Evolutionary conservation across 2,113 vertebrate species (phyloP), one percentile per base, ranked within the genome.

Genomic region (Epinephelus lanceolatus): DNA sequence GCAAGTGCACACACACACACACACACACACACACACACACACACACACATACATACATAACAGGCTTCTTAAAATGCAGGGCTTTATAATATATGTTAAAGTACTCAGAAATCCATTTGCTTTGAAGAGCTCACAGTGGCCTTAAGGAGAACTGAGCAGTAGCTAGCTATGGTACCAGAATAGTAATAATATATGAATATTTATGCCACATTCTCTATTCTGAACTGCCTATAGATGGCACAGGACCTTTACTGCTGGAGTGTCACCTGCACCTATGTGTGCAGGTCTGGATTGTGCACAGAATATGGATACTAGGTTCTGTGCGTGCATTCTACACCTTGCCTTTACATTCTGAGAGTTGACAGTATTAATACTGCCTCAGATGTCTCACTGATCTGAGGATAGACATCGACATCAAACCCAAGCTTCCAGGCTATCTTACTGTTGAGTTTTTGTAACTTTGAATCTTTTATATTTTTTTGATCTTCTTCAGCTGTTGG

Each of bases 151-250:
- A 81, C 66, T 75, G 60, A 71, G 78, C 81, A 71, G 15, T 67
- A 56, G 84, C 73, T 27, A 19, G 61, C 82, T 87, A 77, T 81
- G 83, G 59, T 65, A 77, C 69, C 83, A 86, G 86, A 92, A 92
- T 88, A 89, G 80, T 85, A 85, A 86, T 86, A 84, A 79, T 83
- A 86, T 76, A 88, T 94, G 81, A 93, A 94, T 92, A 88, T 91
- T 88, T 87, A 92, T 92, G 81, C 55, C 65, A 66, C 63, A 85
- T 71, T 82, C 84, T 90, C 71, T 47, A 45, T 53, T 85, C 76
- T 74, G 33, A 80, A 69, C 76, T 81, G 62, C 53, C 85, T 82
- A 88, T 89, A 79, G 81, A 80, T 88, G 75, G 71, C 76, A 84
- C 18, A 6, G 84, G 84, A 91, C 86, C 86, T 90, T 89, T 81